Conservation (phyloP, 2,113 vertebrate genomes). For the Ceyx cyanopectus region DNA sequence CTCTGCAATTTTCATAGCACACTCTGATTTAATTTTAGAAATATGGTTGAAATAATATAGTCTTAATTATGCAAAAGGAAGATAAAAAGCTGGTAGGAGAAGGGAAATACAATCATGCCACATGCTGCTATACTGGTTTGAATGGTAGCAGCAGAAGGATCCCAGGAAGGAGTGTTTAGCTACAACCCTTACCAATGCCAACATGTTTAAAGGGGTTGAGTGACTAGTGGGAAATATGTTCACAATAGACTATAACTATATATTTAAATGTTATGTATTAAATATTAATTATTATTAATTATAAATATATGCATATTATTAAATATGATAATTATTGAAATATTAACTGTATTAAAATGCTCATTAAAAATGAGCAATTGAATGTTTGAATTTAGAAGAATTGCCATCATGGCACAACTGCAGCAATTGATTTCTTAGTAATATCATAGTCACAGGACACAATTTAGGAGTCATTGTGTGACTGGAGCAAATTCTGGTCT, state of each 20-base stretch:
- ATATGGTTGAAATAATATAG: not conserved
- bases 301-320: too few relatives aligned
- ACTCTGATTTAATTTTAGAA: not conserved
- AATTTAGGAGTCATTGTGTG: not conserved
- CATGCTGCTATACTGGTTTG: not conserved
- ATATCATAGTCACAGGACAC: not conserved
- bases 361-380: not conserved
- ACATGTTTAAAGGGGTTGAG: not conserved
- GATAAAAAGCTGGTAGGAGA: not conserved
- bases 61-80: not conserved
- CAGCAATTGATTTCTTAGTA: not conserved
- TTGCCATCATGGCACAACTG: not conserved
- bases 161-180: not conserved
- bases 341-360: too few relatives aligned
- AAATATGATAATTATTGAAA: too few relatives aligned
- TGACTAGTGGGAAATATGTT: conserved; percentile 5
- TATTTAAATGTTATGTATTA: not conserved
- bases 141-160: not conserved
- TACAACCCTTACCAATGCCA: not conserved
- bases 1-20: not conserved
- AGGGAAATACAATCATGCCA: not conserved
- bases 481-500: not conserved
- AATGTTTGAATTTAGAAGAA: not conserved
- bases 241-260: too few relatives aligned
- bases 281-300: too few relatives aligned